phyloP scores from a whole-genome alignment of 1,140 invertebrate genomes.

The Tenebrio molitor region DNA sequence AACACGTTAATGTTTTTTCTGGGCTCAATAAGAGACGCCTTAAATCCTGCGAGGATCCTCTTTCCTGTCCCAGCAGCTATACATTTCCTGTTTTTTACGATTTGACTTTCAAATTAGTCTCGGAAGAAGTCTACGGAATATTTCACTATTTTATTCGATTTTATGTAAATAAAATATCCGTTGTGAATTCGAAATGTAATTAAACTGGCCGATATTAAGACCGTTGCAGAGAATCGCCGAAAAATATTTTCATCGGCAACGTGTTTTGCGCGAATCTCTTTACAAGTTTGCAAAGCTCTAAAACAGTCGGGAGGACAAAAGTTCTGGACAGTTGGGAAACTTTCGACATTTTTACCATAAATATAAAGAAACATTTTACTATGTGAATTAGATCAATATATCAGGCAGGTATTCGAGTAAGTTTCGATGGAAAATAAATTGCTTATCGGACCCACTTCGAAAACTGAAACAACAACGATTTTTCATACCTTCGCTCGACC shows the following conservation, averaged over 20 bases:
- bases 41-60: conserved; percentile 14
- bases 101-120: conserved; percentile 31
- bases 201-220: background rate
- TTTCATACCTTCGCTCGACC: background rate
- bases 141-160: conserved; percentile 14
- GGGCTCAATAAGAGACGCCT: background rate
- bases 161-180: conserved; percentile 20
- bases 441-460: conserved; percentile 10
- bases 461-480: conserved; percentile 8
- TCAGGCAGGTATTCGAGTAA: background rate
- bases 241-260: background rate
- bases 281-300: background rate
- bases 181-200: conserved; percentile 12
- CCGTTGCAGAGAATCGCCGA: no score
- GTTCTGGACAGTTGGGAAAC: background rate
- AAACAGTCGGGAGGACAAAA: background rate
- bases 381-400: background rate
- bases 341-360: conserved; percentile 20
- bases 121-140: conserved; percentile 18
- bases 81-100: conserved; percentile 9
- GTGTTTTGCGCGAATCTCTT: background rate
- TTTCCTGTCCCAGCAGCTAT: conserved; percentile 15
- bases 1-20: conserved; percentile 30
- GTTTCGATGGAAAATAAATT: conserved; percentile 12
- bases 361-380: conserved; percentile 20